Evolutionary conservation across 1,140 invertebrate species (phyloP), one percentile per base, ranked within the genome.

Genomic region (Lordiphosa stackelbergi): DNA sequence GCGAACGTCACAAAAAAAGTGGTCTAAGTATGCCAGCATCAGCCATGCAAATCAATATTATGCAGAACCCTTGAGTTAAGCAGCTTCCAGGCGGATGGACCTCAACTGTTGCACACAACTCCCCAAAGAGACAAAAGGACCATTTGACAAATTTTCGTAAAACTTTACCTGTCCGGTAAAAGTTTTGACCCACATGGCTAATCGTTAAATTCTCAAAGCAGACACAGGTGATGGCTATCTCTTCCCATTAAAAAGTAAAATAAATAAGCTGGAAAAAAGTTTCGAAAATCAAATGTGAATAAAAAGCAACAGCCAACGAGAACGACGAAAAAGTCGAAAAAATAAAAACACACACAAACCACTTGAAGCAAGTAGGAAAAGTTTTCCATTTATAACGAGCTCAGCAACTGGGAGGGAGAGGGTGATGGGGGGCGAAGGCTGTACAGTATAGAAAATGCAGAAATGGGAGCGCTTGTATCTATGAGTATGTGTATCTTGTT

Each of bases 321-420:
- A 40, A 16, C 40, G 52, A 55, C 43, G 45, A 40, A 43, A 37
- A 59, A 41, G 28, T n/a, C 35, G 43, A 24, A 66, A 47, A 47
- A 52, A 58, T 31, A 31, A 31, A 31, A 31, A 31, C 28, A 31
- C 28, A 46, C 66, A 46, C 70, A 79, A 81, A 71, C 66, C 74
- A 81, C 74, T 81, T 79, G 70, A 79, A 31, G 74, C 69, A 81
- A 79, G 74, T 73, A 70, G 75, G 66, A 68, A 79, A 79, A 79
- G 70, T 79, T 79, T 79, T 81, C 58, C 74, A 74, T 79, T 79
- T 81, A 79, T 79, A 79, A 79, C 74, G 75, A 79, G 74, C 75
- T 73, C 69, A 47, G 70, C 51, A 57, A 66, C 69, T 54, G 53
- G 53, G 59, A 64, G 49, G 62, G 59, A 42, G 53, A 35, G 56